A percentile compares a stretch with the other conserved stretches of the same genome.
These are phyloP conservation scores for Syrrhaptes paradoxus DNA, from an alignment of 2,113 vertebrate genomes.

Conservation along the genomic window DNA sequence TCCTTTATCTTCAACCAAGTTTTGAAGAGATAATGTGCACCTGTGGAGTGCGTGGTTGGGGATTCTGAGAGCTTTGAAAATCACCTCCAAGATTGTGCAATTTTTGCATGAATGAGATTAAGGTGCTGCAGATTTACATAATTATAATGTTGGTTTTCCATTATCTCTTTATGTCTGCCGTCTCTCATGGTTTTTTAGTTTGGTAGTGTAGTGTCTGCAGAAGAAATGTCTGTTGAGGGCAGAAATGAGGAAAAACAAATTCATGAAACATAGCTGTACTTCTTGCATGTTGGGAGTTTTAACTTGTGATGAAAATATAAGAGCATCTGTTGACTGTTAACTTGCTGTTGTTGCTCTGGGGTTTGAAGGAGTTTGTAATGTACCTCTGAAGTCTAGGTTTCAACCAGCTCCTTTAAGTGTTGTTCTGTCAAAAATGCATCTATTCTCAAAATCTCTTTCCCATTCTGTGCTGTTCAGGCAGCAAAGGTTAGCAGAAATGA, in stretches of 20 bases:
- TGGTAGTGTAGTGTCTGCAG: background rate
- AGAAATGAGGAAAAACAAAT: background rate
- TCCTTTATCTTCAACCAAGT: background rate
- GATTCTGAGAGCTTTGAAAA: background rate
- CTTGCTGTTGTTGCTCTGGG: background rate
- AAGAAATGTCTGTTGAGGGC: background rate
- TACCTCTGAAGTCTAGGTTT: background rate
- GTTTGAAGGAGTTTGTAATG: background rate
- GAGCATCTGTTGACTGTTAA: background rate
- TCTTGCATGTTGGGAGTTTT: background rate
- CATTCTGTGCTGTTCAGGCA: constrained; percentile 74
- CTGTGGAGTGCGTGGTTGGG: background rate
- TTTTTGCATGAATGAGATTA: background rate
- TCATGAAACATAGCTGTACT: background rate
- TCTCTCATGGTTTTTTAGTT: background rate
- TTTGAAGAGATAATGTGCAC: background rate
- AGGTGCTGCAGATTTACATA: background rate
- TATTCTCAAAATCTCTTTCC: background rate
- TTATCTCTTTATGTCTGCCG: background rate
- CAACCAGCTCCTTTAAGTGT: background rate
- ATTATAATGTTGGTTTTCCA: background rate
- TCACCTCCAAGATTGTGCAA: background rate
- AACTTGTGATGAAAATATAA: background rate
- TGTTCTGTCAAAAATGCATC: background rate
- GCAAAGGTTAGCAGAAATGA: constrained; percentile 92